Percentiles rank a stretch among this genome's conserved stretches.
phyloP scores from a whole-genome alignment of 2,888 invertebrate genomes.

The Ethmia dodecea region DNA sequence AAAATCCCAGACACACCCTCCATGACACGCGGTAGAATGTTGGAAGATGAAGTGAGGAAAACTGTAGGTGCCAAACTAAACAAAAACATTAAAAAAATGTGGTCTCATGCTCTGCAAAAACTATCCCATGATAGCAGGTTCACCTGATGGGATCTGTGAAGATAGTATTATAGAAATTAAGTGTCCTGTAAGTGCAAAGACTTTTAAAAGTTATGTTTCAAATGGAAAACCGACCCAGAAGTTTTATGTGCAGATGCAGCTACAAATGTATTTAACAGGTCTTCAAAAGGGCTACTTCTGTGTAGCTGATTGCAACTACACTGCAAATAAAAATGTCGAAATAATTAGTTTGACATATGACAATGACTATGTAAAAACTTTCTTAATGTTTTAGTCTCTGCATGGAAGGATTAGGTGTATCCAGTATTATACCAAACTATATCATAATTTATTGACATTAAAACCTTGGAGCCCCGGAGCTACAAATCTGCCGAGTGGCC shows the following conservation, averaged over 20 bases:
- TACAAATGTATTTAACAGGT: not conserved
- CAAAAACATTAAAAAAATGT: constrained; percentile 1
- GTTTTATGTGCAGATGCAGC: not conserved
- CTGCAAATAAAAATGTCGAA: too few relatives aligned
- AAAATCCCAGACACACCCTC: not conserved
- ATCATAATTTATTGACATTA: too few relatives aligned
- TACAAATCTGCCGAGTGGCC: too few relatives aligned
- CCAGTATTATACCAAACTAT: too few relatives aligned
- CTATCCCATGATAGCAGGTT: constrained; percentile 9
- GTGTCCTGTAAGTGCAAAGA: constrained; percentile 6
- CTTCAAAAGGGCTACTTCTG: constrained; percentile 16
- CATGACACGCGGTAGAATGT: not conserved
- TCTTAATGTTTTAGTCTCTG: too few relatives aligned
- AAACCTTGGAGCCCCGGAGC: too few relatives aligned
- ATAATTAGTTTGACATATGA: too few relatives aligned
- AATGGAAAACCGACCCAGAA: not conserved
- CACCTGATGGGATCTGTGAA: constrained; percentile 11
- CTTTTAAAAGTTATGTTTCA: not conserved
- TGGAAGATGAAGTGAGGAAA: not conserved
- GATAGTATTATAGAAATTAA: constrained; percentile 12
- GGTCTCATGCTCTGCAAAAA: constrained; percentile 4
- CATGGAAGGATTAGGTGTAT: too few relatives aligned
- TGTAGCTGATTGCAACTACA: too few relatives aligned
- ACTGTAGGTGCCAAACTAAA: constrained; percentile 2
- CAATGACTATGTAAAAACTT: too few relatives aligned